Evolutionary conservation across 2,797 vertebrate genomes (phyloP), one percentile per base, ranked within the genome.

Genomic region (Cercopithecus diana): DNA sequence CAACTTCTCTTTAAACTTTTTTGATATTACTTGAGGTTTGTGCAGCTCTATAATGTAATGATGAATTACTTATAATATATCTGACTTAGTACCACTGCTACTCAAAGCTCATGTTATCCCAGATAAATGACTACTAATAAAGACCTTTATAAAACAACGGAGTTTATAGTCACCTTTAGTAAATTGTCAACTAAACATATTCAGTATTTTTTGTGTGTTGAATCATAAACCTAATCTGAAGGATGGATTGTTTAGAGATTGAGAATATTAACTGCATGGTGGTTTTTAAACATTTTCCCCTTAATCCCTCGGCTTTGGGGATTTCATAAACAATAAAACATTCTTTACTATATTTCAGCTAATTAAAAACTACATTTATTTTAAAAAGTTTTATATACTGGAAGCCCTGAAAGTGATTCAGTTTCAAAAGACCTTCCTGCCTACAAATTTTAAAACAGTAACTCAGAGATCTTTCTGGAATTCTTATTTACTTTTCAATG

Each of bases 301-400:
- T 6, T 80, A 93, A 76, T 30, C 2, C 5, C 1, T 87, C 20
- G n/a, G 14, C 17, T 88, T 70, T 90, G 19, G 7, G 12, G 8
- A n/a, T 45, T 96, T 92, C 19, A 77, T 88, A 87, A 96, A 93
- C 6, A 88, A 64, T 72, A 5, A 61, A 84, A 88, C 86, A 41
- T 6, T 87, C 2, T 80, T 88, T 76, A 70, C 2, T 75, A n/a
- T 76, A 50, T 7, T 86, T 86, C 33, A 57, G 30, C 13, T 92
- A 85, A 86, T 86, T 88, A 81, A 61, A 90, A 91, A 52, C 92
- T 80, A 30, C 0, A 19, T 28, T 88, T 24, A n/a, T 61, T 89
- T 24, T 61, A 36, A 90, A 43, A 43, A 77, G 15, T 41, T 67
- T 95, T 86, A 64, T 22, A 12, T 90, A 70, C 11, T 45, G 22